phyloP scores from a whole-genome alignment of 2,888 invertebrate genomes.

The Amphipyra tragopoginis region DNA sequence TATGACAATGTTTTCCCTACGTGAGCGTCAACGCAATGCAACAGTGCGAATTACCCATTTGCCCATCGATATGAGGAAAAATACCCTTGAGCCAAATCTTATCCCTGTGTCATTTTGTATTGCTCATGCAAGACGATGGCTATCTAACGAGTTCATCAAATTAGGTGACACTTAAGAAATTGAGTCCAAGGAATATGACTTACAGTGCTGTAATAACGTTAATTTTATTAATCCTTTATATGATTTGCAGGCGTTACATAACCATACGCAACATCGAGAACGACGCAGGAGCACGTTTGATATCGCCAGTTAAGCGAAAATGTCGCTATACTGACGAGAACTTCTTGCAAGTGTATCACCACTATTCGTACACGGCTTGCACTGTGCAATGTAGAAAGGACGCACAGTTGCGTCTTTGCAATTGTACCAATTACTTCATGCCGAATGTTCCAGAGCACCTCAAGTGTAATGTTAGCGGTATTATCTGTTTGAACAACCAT shows the following conservation, averaged over 20 bases:
- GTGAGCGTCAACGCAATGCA: too few relatives aligned
- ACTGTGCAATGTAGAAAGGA: constrained; percentile 93
- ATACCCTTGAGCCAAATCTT: not conserved
- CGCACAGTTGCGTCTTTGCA: constrained; percentile 91
- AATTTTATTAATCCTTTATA: constrained; percentile 35
- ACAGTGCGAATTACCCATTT: too few relatives aligned
- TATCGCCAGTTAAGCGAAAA: constrained; percentile 92
- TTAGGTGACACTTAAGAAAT: constrained; percentile 40
- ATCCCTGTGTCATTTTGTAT: constrained; percentile 19
- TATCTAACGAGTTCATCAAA: constrained; percentile 51
- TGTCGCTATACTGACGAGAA: constrained; percentile 94
- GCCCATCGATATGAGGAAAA: not conserved
- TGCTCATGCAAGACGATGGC: constrained; percentile 18
- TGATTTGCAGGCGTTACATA: constrained; percentile 84
- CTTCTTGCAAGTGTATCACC: constrained; percentile 87
- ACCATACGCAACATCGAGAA: constrained; percentile 92
- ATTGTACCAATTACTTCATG: constrained; percentile 93
- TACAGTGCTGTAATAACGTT: constrained; percentile 14
- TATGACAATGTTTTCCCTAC: too few relatives aligned
- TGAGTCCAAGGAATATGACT: constrained; percentile 51
- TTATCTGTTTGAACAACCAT: constrained; percentile 91
- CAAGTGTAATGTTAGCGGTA: constrained; percentile 92
- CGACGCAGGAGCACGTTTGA: constrained; percentile 91
- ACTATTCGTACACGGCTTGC: constrained; percentile 93
- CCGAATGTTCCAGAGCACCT: constrained; percentile 90